A percentile compares a stretch with the other conserved stretches of the same genome.
Evolutionary conservation across 2,113 vertebrate species (phyloP).

Genomic region (Oryctolagus cuniculus): DNA sequence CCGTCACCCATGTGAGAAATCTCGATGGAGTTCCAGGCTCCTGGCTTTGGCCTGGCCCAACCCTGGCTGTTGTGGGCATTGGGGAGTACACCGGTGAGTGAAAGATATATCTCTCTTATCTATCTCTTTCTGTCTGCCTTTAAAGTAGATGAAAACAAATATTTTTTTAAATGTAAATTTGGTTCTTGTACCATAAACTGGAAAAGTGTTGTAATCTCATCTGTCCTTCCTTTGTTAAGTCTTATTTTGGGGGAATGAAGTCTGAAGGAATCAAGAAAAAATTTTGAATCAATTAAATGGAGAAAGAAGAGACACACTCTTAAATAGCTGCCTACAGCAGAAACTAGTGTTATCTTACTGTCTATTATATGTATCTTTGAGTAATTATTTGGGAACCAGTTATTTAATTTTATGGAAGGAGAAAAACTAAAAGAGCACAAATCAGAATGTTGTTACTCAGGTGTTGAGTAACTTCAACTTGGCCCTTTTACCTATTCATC

Average conservation of each 20-base stretch:
- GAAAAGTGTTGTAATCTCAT: background rate
- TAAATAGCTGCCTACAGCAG: background rate
- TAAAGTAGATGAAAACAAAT: no score
- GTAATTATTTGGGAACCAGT: constrained; percentile 12
- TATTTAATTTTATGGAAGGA: constrained; percentile 45
- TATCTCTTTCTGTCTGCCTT: no score
- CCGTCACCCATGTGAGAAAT: no score
- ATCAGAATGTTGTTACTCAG: background rate
- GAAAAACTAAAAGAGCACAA: background rate
- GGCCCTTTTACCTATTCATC: background rate
- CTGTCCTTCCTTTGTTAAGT: background rate
- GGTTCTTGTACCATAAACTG: background rate
- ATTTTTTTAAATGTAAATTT: background rate
- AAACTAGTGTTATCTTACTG: background rate
- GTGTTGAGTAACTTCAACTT: background rate
- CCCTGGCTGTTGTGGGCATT: no score
- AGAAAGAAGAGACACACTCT: constrained; percentile 3
- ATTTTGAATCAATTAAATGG: background rate
- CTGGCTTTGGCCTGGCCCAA: no score
- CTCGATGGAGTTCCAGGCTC: no score
- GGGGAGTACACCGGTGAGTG: no score
- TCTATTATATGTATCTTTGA: background rate
- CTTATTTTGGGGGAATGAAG: background rate
- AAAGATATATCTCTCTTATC: no score
- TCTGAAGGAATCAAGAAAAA: constrained; percentile 36